These are phyloP conservation scores for Drosophila anomalata DNA, from an alignment of 2,888 invertebrate species.

Conservation along the genomic window DNA sequence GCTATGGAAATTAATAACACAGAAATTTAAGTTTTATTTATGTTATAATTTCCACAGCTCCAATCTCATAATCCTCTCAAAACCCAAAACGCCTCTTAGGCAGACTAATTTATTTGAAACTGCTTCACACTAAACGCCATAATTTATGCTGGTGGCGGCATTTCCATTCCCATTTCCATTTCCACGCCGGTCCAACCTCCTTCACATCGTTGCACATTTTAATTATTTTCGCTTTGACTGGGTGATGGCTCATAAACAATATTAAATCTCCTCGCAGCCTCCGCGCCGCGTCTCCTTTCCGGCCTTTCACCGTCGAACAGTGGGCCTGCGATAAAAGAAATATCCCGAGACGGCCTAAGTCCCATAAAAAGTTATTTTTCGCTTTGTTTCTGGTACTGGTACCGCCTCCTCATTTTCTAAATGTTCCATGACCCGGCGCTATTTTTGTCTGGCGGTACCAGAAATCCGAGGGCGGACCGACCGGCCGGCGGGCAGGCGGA, in stretches of 20 bases:
- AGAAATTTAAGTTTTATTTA: conserved; percentile 31
- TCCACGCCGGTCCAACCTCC: conserved; percentile 38
- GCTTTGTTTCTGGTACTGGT: conserved; percentile 51
- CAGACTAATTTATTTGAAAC: conserved; percentile 64
- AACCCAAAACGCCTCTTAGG: conserved; percentile 26
- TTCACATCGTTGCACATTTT: conserved; percentile 57
- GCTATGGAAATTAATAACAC: conserved; percentile 22
- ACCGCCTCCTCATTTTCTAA: conserved; percentile 70
- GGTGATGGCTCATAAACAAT: conserved; percentile 77
- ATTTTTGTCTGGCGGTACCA: conserved; percentile 50
- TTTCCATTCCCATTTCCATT: conserved; percentile 45
- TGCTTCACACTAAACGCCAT: conserved; percentile 77
- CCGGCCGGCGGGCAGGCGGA: conserved; percentile 13
- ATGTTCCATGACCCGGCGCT: conserved; percentile 76
- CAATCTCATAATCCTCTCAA: conserved; percentile 27
- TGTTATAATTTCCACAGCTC: conserved; percentile 31
- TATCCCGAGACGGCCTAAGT: conserved; percentile 49
- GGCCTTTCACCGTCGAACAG: conserved; percentile 4
- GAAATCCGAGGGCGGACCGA: neutral
- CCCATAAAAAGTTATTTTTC: conserved; percentile 63
- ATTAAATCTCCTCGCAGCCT: conserved; percentile 63
- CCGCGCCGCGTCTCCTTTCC: conserved; percentile 7
- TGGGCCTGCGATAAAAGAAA: conserved; percentile 52
- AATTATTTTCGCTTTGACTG: conserved; percentile 70
- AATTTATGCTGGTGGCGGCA: conserved; percentile 68